Conservation (phyloP, 2,113 vertebrate genomes). For the Sciurus niger region DNA sequence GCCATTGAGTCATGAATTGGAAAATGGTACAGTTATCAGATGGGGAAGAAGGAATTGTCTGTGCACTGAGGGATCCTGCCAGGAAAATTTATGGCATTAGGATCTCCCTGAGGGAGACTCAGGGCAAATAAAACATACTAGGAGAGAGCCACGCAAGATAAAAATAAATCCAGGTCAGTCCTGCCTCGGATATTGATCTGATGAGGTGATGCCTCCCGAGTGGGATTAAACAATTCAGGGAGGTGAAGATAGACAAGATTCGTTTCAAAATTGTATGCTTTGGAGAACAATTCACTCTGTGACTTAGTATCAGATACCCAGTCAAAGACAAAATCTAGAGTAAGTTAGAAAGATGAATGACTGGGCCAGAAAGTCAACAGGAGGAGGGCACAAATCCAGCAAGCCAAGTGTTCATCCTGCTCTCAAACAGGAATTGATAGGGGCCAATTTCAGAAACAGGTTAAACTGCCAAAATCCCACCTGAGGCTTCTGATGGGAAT, state of each 20-base stretch:
- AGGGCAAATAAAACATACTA: neutral
- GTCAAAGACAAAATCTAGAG: neutral
- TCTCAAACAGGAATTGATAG: neutral
- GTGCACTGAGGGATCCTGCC: neutral
- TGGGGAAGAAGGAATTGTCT: neutral
- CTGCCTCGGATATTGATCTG: constrained; percentile 48
- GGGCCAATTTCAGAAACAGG: neutral
- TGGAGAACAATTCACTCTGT: neutral
- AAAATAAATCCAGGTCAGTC: constrained; percentile 56
- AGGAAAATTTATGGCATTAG: constrained; percentile 47
- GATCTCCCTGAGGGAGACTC: neutral
- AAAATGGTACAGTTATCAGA: neutral
- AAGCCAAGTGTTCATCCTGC: neutral
- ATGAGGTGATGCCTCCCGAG: constrained; percentile 27
- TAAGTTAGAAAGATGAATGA: constrained; percentile 52
- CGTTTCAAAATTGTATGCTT: constrained; percentile 51
- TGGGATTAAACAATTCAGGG: constrained; percentile 34
- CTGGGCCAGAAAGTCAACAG: neutral
- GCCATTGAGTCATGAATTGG: neutral
- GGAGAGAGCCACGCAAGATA: neutral
- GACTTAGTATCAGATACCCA: neutral
- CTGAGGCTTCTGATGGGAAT: neutral
- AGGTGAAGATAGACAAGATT: constrained; percentile 43
- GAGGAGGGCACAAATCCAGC: neutral
- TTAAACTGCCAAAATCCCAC: neutral